These are phyloP conservation scores for Chelonus insularis DNA, from an alignment of 1,140 invertebrate genomes.

Conservation along the genomic window DNA sequence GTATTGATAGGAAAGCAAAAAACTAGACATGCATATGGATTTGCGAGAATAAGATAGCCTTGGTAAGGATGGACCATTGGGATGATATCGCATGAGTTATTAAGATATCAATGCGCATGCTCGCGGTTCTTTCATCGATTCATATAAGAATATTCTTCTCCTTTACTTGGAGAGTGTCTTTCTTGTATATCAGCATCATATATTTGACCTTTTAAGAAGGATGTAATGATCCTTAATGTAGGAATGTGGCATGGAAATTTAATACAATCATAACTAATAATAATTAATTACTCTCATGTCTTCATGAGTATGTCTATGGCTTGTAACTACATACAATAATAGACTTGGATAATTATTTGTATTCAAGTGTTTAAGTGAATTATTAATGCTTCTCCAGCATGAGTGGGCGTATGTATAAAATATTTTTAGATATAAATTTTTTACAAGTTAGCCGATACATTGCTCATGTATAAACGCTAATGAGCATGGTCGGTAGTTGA, in stretches of 20 bases:
- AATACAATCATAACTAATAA: too few species aligned
- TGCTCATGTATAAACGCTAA: constrained; percentile 41
- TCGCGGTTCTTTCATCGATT: constrained; percentile 58
- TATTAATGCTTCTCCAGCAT: too few species aligned
- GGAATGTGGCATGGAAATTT: too few species aligned
- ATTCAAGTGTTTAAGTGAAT: too few species aligned
- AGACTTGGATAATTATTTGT: too few species aligned
- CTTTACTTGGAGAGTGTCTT: constrained; percentile 17
- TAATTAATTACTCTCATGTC: too few species aligned
- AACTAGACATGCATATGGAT: too few species aligned
- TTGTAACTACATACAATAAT: too few species aligned
- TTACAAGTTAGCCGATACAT: not conserved
- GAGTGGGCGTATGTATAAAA: not conserved
- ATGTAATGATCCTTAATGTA: too few species aligned
- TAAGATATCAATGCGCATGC: constrained; percentile 57
- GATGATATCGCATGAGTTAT: constrained; percentile 55
- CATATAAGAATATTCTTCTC: constrained; percentile 53
- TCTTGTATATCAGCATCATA: constrained; percentile 25
- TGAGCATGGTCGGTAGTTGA: constrained; percentile 50
- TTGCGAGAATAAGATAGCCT: constrained; percentile 3
- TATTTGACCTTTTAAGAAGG: constrained; percentile 2
- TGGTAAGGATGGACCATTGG: constrained; percentile 32
- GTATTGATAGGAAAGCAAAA: too few species aligned
- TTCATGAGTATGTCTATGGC: too few species aligned
- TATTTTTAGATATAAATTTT: not conserved